Evolutionary conservation across 1,140 invertebrate species (phyloP), one percentile per base, ranked within the genome.

Genomic region (Batillaria attramentaria): DNA sequence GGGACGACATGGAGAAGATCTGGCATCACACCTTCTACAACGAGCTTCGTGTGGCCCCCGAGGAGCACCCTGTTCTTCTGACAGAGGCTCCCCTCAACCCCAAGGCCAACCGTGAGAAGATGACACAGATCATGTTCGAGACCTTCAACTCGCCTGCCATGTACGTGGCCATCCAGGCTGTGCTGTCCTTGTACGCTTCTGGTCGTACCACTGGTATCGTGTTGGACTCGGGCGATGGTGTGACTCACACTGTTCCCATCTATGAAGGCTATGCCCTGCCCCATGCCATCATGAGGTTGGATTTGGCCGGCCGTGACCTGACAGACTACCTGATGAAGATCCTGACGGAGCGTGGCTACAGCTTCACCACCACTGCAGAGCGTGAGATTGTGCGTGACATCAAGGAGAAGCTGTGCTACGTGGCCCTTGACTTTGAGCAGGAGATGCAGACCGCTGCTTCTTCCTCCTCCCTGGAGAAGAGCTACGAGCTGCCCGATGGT

Each of bases 241-340:
- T 98, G 60, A 96, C 96, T 33, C 97, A 98, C 93, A 97, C 96
- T 70, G 96, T 98, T 46, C 97, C 96, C 90, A 91, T 91, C 83
- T 98, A 97, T 91, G 87, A 96, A 93, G 94, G 93, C 95, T 94
- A 94, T 86, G 93, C 93, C 77, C 87, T 94, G 95, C 93, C 93
- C 57, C 93, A 94, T 84, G 96, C 96, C 89, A 97, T 97, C 89
- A 90, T 83, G 98, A 97, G 90, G 89, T 82, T 98, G 96, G 85
- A 96, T 96, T 95, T 97, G 97, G 92, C 97, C 87, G 97, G 97
- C 81, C 95, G 97, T 87, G 97, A 98, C 91, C 93, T 98, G 89
- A 98, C 97, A 96, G 93, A 89, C 93, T 98, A 97, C 92, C 93
- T 97, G 85, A 96, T 96, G 95, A 97, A 97, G 93, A 97, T 98